phyloP scores from a whole-genome alignment of 2,797 vertebrate genomes.

The Orientallactaga sibirica region DNA sequence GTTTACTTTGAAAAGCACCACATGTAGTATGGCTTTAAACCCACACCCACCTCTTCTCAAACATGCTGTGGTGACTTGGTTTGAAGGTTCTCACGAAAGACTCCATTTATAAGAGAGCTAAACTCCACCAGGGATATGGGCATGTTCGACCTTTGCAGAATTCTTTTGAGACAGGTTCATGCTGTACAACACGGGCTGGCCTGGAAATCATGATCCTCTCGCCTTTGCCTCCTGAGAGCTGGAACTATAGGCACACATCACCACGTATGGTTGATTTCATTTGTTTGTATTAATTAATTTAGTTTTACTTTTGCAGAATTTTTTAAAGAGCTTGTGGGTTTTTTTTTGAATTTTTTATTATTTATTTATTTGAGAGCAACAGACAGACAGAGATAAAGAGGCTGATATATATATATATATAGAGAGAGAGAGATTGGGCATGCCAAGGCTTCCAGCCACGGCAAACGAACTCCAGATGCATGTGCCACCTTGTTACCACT shows the following conservation, averaged over 20 bases:
- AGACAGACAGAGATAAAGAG: no score
- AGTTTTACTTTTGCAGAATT: slow-evolving; percentile 36
- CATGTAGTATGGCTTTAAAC: background rate
- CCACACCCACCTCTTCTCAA: background rate
- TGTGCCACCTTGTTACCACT: background rate
- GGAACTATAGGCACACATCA: background rate
- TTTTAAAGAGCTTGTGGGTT: no score
- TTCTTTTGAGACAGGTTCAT: background rate
- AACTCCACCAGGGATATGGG: background rate
- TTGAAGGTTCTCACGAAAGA: slow-evolving; percentile 36
- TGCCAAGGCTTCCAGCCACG: no score
- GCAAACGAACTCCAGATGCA: no score
- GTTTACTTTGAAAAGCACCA: slow-evolving; percentile 4
- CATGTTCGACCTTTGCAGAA: background rate
- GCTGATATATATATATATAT: no score
- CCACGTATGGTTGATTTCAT: no score
- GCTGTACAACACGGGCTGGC: background rate
- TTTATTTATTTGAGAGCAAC: no score
- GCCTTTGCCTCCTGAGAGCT: no score
- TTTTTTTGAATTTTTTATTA: no score
- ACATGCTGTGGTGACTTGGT: background rate
- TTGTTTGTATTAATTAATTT: background rate
- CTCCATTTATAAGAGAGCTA: slow-evolving; percentile 19
- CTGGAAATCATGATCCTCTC: background rate
- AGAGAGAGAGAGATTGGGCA: no score